Conservation (phyloP, 2,113 vertebrate species). For the Chamaea fasciata region DNA sequence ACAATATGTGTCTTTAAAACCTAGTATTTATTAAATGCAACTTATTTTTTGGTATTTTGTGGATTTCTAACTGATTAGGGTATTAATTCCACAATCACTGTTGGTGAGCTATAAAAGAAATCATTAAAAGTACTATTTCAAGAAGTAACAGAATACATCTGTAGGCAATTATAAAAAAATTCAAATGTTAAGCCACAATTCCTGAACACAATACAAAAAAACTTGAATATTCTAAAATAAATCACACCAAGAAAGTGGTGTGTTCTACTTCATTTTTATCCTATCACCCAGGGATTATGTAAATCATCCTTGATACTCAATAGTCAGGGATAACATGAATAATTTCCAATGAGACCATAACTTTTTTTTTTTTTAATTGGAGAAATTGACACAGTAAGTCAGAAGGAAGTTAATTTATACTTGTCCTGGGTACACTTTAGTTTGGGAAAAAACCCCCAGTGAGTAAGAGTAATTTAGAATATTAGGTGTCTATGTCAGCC, state of each 20-base stretch:
- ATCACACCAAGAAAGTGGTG: not conserved
- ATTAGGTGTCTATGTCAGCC: not conserved
- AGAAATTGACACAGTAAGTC: not conserved
- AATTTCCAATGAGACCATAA: not conserved
- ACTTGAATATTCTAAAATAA: not conserved
- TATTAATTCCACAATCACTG: not conserved
- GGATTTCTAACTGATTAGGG: not conserved
- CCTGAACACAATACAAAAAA: not conserved
- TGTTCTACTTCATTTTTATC: not conserved
- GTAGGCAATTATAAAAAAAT: not conserved
- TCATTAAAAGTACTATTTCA: not conserved
- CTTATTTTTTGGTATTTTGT: not conserved
- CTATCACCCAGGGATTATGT: not conserved
- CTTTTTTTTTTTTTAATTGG: not conserved
- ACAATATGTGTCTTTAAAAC: not conserved
- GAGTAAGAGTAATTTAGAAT: not conserved
- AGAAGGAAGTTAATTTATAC: not conserved
- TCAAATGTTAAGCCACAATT: not conserved
- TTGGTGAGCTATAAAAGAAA: not conserved
- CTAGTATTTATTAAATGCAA: not conserved
- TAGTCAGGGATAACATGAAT: not conserved
- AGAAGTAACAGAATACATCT: not conserved
- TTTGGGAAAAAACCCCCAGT: not conserved
- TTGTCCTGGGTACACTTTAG: not conserved
- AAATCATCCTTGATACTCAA: not conserved